Evolutionary conservation across 2,113 vertebrate genomes (phyloP).

Genomic region (Proterorhinus semilunaris): DNA sequence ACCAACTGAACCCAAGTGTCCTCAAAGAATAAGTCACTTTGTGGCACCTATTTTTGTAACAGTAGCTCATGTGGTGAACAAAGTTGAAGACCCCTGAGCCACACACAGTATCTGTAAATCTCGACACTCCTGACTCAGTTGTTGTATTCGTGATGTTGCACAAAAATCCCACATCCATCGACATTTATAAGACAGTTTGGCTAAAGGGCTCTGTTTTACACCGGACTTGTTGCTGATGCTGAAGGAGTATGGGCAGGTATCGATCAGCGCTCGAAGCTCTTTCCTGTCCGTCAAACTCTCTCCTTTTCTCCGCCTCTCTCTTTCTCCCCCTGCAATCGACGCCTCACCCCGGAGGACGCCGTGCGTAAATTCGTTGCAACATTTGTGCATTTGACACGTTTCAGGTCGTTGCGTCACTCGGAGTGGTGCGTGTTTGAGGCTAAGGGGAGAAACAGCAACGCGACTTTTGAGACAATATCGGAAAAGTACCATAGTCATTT

Average conservation of each 20-base stretch:
- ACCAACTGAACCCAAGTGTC: no score
- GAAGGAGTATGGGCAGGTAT: conserved; percentile 8
- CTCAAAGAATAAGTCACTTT: no score
- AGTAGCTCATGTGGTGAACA: no score
- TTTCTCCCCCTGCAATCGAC: conserved; percentile 13
- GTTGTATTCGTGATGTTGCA: not conserved
- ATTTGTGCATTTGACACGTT: conserved; percentile 22
- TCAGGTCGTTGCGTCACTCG: conserved; percentile 31
- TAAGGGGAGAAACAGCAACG: not conserved
- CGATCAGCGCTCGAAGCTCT: conserved; percentile 19
- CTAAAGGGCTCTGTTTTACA: not conserved
- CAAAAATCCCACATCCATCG: not conserved
- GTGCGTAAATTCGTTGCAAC: conserved; percentile 7
- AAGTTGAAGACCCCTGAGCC: no score
- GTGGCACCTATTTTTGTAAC: no score
- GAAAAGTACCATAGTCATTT: no score
- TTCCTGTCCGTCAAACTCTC: conserved; percentile 6
- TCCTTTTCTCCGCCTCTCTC: no score
- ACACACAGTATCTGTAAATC: no score
- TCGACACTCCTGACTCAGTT: not conserved
- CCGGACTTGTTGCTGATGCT: conserved; percentile 1
- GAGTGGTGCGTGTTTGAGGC: conserved; percentile 9
- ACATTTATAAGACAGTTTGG: not conserved
- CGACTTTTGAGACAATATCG: not conserved
- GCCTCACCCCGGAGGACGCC: conserved; percentile 22